A percentile compares a stretch with the other conserved stretches of the same genome.
phyloP scores from a whole-genome alignment of 1,140 invertebrate species.

The Hormaphis cornu region DNA sequence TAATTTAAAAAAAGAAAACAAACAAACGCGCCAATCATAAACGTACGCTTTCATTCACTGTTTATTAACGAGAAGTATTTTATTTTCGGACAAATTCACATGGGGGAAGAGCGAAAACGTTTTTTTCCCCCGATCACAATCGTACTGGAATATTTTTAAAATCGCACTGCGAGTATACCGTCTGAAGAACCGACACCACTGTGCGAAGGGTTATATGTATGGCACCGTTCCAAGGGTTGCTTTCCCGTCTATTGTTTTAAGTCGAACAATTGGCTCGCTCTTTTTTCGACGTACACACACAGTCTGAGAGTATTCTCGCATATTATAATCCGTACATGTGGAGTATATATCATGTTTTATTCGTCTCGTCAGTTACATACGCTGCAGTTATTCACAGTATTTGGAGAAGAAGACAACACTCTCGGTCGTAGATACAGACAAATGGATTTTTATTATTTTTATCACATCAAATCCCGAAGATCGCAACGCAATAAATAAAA shows the following conservation, averaged over 20 bases:
- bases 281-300: neutral
- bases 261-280: conserved; percentile 8
- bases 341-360: conserved; percentile 8
- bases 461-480: conserved; percentile 1
- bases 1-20: too few species aligned
- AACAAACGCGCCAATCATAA: too few species aligned
- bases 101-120: too few species aligned
- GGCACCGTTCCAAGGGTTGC: conserved; percentile 10
- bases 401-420: neutral
- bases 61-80: too few species aligned
- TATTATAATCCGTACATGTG: neutral
- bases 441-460: conserved; percentile 6
- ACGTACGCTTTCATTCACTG: too few species aligned
- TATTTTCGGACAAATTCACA: too few species aligned
- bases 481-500: neutral
- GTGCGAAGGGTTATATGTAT: neutral
- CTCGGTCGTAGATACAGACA: neutral
- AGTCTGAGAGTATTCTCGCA: neutral
- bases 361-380: conserved; percentile 9
- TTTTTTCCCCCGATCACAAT: too few species aligned
- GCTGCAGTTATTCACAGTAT: conserved; percentile 9
- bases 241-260: conserved; percentile 11
- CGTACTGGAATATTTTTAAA: neutral
- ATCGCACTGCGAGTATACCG: neutral
- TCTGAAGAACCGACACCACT: neutral